Evolutionary conservation across 2,888 invertebrate species (phyloP).

Genomic region (Byasa hedistus): DNA sequence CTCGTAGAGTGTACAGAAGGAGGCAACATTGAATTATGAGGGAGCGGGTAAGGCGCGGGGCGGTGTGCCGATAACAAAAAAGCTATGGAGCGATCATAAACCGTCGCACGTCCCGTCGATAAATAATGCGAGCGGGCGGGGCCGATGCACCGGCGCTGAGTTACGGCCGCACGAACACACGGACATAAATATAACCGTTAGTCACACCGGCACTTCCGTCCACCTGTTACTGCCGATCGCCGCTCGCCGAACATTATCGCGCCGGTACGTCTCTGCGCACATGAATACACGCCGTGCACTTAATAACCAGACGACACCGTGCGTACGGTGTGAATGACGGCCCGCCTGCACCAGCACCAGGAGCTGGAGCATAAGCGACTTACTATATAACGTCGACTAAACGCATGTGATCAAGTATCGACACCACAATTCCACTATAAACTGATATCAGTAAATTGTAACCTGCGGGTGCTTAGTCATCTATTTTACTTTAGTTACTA

Average conservation of each 20-base stretch:
- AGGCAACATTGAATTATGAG: too few species aligned
- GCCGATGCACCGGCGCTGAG: slow-evolving; percentile 48
- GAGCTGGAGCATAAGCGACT: too few species aligned
- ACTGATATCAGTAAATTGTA: too few species aligned
- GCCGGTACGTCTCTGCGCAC: slow-evolving; percentile 22
- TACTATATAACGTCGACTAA: neutral
- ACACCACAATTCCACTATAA: too few species aligned
- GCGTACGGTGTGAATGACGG: slow-evolving; percentile 8
- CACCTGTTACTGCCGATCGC: slow-evolving; percentile 71
- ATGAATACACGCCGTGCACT: slow-evolving; percentile 20
- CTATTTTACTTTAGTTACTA: too few species aligned
- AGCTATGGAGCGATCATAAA: slow-evolving; percentile 27
- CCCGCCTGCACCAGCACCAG: neutral
- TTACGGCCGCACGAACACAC: slow-evolving; percentile 50
- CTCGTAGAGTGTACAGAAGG: too few species aligned
- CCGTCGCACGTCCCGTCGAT: slow-evolving; percentile 32
- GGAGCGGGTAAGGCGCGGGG: too few species aligned
- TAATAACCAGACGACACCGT: slow-evolving; percentile 13
- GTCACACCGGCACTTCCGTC: slow-evolving; percentile 61
- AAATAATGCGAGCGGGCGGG: slow-evolving; percentile 41
- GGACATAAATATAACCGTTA: slow-evolving; percentile 68
- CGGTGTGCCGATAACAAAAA: slow-evolving; percentile 4
- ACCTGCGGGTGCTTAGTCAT: too few species aligned
- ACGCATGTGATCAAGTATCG: too few species aligned
- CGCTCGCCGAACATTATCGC: slow-evolving; percentile 52